Base-by-base conservation (phyloP, 92 coral and sea anemone genomes). In the Palythoa grandis region DNA sequence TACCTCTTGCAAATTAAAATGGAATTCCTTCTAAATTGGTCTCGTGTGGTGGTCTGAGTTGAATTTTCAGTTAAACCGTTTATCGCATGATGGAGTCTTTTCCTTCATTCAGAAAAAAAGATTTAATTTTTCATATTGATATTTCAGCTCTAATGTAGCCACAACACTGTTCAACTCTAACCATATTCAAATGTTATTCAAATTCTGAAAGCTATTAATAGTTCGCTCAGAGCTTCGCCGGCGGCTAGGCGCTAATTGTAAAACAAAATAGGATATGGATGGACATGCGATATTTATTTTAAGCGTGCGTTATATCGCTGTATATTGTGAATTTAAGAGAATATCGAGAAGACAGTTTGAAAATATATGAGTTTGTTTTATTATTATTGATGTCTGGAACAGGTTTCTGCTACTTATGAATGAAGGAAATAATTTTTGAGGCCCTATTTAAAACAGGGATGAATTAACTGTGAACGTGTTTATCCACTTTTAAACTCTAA, bases 221-320 rank as follows among this genome's bases (percentile, higher is more conserved):
- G 57, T 66, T n/a, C 47, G 74, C 74, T 80, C 74, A 40, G 52
- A 65, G 74, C 74, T 66, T 66, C 37, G 85, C 85, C 85, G 60
- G 85, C 74, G 85, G 74, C 85, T 15, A 66, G 63, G 85, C 85
- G 85, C 58, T 80, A 80, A 80, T 80, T 63, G 85, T 80, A 73
- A 80, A 80, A 80, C 85, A 80, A 80, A 80, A 80, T 80, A 80
- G 85, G 85, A 80, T 65, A 80, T 80, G 74, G 85, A 80, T 15
- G 60, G 4, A 48, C 74, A 80, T 40, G 85, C 74, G 85, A 66
- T 78, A 78, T 78, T 60, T 78, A 60, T 78, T 60, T 78, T 78
- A 43, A 80, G 73, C 85, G 60, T 47, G 29, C 50, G 60, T 22
- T 65, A 66, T 43, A 60, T n/a, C 22, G 85, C 22, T 11, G 84